Evolutionary conservation across 2,113 vertebrate genomes (phyloP), one percentile per base, ranked within the genome.

Genomic region (Hoplias malabaricus): DNA sequence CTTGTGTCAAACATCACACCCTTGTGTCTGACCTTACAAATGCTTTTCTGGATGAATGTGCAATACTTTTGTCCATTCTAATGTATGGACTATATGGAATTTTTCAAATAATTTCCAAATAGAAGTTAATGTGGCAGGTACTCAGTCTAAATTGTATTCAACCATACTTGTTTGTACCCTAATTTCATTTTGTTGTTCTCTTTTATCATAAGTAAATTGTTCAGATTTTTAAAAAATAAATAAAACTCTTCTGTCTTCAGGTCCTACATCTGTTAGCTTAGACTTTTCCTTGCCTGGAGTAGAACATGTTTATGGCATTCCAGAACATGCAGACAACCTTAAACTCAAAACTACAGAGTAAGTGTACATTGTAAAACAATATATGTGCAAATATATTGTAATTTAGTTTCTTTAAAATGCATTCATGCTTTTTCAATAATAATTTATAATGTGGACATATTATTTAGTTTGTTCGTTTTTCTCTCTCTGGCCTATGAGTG

Each of bases 241-340:
- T 16, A 21, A 14, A 21, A n/a, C 5, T 12, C n/a, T 68, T 13
- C 9, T 33, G 23, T 42, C 82, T 42, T 1, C 84, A 97, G 96
- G 96, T 14, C 96, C 96, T 19, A 92, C 91, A 0, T 94, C 96
- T 0, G 75, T 98, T 66, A 95, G 96, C 78, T 91, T 98, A 85
- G 96, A 98, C 82, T 98, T 98, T 77, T 98, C 96, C 0, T 82
- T 97, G 73, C 96, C 96, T 0, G 95, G 95, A 5, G 93, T 98
- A 25, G 96, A 97, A 69, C 92, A 97, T 4, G 95, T 98, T 0
- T 98, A 98, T 1, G 96, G 96, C 19, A 96, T 98, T 75, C 96
- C 96, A 0, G 96, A 98, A 83, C 96, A 98, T 3, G 96, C 94
- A 0, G 96, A 98, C 10, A 91, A 11, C 67, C 89, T 97, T 34